phyloP scores from a whole-genome alignment of 2,113 vertebrate genomes.

The Nipponia nippon region DNA sequence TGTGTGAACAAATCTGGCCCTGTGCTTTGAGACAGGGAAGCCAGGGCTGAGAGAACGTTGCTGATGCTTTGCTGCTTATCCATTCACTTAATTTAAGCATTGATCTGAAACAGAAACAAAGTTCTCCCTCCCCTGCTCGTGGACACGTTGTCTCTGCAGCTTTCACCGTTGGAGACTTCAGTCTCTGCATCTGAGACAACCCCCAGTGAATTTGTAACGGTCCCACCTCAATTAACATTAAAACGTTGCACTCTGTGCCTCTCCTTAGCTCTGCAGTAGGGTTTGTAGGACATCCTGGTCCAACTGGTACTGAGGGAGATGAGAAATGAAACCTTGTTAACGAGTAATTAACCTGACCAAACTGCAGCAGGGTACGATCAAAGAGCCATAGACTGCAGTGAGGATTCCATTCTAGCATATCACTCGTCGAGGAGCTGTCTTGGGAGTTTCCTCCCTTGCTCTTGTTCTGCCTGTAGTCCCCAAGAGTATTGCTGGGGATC shows the following conservation, averaged over 20 bases:
- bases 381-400: neutral
- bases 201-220: neutral
- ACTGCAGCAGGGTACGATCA: neutral
- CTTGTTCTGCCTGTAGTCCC: neutral
- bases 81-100: neutral
- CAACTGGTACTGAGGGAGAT: neutral
- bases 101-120: neutral
- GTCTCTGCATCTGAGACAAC: neutral
- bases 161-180: neutral
- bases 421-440: rapidly evolving
- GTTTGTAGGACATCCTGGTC: neutral
- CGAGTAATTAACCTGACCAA: neutral
- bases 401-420: neutral
- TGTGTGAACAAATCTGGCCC: neutral
- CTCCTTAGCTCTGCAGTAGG: neutral
- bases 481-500: neutral
- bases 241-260: neutral
- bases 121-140: neutral
- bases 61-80: conserved; percentile 7
- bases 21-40: neutral
- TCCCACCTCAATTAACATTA: neutral
- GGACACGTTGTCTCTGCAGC: neutral
- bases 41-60: neutral
- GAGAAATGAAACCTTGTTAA: neutral
- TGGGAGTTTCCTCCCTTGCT: neutral